Conservation (phyloP, 2,888 invertebrate genomes). For the Sialis fuliginosa region DNA sequence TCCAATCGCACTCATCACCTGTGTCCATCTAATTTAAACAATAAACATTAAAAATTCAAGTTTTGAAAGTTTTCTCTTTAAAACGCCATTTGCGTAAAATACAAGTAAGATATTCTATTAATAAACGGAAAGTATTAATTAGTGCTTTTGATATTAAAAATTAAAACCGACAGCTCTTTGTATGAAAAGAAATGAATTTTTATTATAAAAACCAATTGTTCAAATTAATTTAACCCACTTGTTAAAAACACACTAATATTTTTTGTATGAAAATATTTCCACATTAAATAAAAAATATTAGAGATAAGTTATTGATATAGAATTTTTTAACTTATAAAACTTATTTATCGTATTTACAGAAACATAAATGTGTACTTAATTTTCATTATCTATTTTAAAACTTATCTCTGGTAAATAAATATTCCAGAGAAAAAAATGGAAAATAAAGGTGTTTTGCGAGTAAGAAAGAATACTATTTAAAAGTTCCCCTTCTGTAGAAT, state of each 20-base stretch:
- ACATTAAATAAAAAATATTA: too few relatives aligned
- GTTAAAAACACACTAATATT: too few relatives aligned
- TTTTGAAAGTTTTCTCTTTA: background rate
- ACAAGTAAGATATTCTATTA: background rate
- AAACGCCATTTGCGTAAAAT: background rate
- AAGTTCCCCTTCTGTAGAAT: background rate
- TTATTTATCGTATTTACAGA: too few relatives aligned
- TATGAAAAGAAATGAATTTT: background rate
- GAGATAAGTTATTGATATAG: too few relatives aligned
- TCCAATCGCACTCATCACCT: constrained; percentile 10
- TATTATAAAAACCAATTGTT: background rate
- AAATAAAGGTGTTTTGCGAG: too few relatives aligned
- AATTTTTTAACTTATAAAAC: too few relatives aligned
- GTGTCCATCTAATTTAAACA: constrained; percentile 1
- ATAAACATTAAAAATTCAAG: background rate
- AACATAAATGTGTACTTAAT: too few relatives aligned
- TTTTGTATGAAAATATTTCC: too few relatives aligned
- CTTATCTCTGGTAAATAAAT: too few relatives aligned
- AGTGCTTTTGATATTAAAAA: too few relatives aligned
- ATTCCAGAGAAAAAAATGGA: too few relatives aligned
- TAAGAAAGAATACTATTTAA: background rate
- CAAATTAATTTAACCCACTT: background rate
- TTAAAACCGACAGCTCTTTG: background rate
- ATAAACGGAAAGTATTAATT: background rate
- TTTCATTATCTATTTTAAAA: too few relatives aligned